Evolutionary conservation across 1,140 invertebrate genomes (phyloP), one percentile per base, ranked within the genome.

Genomic region (Yoshiicerus persimilis): DNA sequence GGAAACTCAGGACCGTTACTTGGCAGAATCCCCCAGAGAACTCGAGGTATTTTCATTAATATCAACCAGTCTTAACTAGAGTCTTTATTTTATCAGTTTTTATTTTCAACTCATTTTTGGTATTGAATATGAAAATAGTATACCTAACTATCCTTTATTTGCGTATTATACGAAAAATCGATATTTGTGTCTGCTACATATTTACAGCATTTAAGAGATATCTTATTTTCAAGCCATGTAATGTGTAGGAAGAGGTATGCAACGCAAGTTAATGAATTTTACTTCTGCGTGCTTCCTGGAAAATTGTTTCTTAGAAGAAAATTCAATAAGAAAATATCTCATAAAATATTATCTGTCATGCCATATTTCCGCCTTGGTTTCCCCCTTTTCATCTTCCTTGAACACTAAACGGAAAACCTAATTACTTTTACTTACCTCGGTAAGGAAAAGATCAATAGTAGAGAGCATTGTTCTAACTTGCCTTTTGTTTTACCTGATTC

Each of bases 401-500:
- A 56, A n/a, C n/a, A n/a, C n/a, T n/a, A n/a, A n/a, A 56, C 20
- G 47, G 47, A 56, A 56, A 56, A 56, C 47, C 47, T 56, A 56
- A 56, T 56, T 56, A 56, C 6, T 4, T 56, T n/a, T 56, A 56
- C 20, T 56, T 56, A 56, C 6, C 13, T 56, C 1, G 47, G 16
- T 56, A n/a, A n/a, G 20, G 66, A 75, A 20, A 80, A 39, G 34
- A 80, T 85, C 27, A n/a, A 39, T 11, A 66, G 23, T 8, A 32
- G 25, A 64, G 86, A 70, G 25, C 20, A 64, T 23, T 47, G 34
- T 10, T 20, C 4, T 32, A n/a, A 77, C 13, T 32, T 86, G 64
- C 5, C 39, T 87, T 77, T 77, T 88, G 16, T 85, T 87, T 86
- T 70, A 70, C 25, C 25, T 80, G 41, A 4, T 70, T 87, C 66